Conservation (phyloP, 2,888 invertebrate species). For the Diarsia mendica region DNA sequence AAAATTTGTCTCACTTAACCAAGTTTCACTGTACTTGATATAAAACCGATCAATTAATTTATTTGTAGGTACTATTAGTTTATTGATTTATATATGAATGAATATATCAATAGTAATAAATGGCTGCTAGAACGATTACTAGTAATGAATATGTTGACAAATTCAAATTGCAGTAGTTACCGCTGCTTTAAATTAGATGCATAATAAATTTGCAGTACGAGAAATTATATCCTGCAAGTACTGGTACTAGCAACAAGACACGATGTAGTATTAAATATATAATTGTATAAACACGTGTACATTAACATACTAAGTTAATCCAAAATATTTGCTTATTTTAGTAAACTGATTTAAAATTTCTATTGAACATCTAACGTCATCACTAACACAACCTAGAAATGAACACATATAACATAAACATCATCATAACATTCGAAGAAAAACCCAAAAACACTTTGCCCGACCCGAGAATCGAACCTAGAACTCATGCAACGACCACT, state of each 20-base stretch:
- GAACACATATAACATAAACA: neutral
- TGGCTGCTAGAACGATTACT: neutral
- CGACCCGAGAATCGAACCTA: too few species aligned
- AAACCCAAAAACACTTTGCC: too few species aligned
- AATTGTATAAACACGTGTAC: neutral
- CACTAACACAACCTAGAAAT: neutral
- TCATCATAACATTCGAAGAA: too few species aligned
- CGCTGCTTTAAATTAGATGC: conserved; percentile 8
- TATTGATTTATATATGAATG: neutral
- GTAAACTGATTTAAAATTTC: neutral
- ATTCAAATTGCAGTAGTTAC: conserved; percentile 10
- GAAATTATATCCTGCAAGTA: neutral
- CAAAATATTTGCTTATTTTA: neutral
- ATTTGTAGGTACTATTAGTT: neutral
- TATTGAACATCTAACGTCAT: neutral
- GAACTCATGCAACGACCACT: too few species aligned
- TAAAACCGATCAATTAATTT: conserved; percentile 17
- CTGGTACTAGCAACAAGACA: neutral
- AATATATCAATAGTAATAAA: neutral
- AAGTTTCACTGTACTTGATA: too few species aligned
- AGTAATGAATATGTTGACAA: conserved; percentile 1
- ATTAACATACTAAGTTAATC: neutral
- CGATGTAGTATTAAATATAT: neutral
- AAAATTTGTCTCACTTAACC: too few species aligned
- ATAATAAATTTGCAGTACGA: conserved; percentile 14